Conservation (phyloP, 1,140 invertebrate species). For the Drosophila virilis region DNA sequence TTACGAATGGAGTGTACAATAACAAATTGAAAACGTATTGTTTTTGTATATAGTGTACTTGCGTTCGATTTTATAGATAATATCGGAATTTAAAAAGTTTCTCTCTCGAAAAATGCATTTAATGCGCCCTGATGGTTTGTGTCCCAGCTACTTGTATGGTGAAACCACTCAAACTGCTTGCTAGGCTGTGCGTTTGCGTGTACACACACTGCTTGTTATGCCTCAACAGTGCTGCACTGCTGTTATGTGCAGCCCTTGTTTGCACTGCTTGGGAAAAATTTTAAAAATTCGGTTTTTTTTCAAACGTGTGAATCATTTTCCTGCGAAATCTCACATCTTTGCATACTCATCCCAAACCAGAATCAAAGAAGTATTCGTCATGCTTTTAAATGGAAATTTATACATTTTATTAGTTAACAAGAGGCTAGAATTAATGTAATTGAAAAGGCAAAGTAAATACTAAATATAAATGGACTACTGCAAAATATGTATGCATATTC, state of each 20-base stretch:
- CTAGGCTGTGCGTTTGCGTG: too few species aligned
- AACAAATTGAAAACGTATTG: too few species aligned
- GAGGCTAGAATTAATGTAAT: slow-evolving; percentile 12
- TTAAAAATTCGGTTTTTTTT: background rate
- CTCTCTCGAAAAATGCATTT: background rate
- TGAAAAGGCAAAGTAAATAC: slow-evolving; percentile 42
- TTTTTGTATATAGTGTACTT: background rate
- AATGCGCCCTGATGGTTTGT: slow-evolving; percentile 11
- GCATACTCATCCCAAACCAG: background rate
- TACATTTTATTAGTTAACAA: slow-evolving; percentile 26
- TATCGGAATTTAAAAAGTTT: background rate
- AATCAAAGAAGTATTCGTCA: background rate
- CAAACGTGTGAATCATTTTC: slow-evolving; percentile 20
- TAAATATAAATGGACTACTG: slow-evolving; percentile 36
- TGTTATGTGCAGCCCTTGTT: background rate
- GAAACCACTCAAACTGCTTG: background rate
- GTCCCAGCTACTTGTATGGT: background rate
- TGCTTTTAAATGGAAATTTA: slow-evolving; percentile 8
- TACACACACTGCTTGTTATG: background rate
- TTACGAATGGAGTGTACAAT: background rate
- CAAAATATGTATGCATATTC: slow-evolving; percentile 49
- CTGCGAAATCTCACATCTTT: background rate
- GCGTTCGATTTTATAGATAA: background rate
- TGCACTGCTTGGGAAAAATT: background rate
- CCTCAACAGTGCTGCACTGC: background rate